phyloP scores from a whole-genome alignment of 2,888 invertebrate genomes.

The Brassicogethes aeneus region DNA sequence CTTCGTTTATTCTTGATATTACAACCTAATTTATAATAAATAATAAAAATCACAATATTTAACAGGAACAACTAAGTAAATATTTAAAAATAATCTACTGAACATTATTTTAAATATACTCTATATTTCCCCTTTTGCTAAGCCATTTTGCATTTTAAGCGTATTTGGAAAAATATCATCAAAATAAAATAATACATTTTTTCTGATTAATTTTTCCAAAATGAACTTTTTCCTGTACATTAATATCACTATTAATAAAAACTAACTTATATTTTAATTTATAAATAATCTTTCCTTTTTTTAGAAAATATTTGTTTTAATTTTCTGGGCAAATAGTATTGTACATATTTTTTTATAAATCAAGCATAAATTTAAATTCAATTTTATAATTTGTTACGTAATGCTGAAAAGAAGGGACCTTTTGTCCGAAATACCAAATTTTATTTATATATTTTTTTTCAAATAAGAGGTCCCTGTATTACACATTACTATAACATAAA shows the following conservation, averaged over 20 bases:
- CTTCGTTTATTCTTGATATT: constrained; percentile 15
- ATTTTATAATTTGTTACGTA: too few relatives aligned
- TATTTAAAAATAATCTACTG: constrained; percentile 1
- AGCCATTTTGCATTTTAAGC: not conserved
- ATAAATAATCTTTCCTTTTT: not conserved
- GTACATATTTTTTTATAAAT: constrained; percentile 1
- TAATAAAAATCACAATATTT: constrained; percentile 11
- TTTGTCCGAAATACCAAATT: too few relatives aligned
- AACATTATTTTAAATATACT: not conserved
- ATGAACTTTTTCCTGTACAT: not conserved
- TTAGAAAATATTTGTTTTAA: not conserved
- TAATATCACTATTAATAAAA: too few relatives aligned
- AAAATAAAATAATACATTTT: not conserved
- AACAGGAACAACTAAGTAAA: constrained; percentile 12
- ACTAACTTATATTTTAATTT: too few relatives aligned
- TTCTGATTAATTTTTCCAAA: not conserved
- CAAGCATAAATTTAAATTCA: too few relatives aligned
- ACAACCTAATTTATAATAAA: constrained; percentile 10
- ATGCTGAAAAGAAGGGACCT: too few relatives aligned
- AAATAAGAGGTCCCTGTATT: too few relatives aligned
- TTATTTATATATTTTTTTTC: too few relatives aligned
- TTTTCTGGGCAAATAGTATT: constrained; percentile 5
- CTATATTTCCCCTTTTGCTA: not conserved
- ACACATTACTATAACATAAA: too few relatives aligned
- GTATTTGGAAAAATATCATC: not conserved